Evolutionary conservation across 1,140 invertebrate genomes (phyloP), one percentile per base, ranked within the genome.

Genomic region (Maniola jurtina): DNA sequence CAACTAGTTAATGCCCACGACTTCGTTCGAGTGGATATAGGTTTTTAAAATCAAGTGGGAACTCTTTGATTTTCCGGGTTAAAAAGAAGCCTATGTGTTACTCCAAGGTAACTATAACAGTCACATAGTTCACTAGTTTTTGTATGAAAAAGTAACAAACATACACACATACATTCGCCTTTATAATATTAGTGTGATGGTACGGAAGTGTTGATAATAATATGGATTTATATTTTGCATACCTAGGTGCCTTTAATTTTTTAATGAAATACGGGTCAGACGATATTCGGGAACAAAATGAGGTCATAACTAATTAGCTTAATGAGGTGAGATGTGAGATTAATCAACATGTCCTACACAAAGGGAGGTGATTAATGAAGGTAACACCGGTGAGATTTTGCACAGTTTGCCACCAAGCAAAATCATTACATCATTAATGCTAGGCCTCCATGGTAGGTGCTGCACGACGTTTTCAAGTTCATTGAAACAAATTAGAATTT

Each of bases 331-430:
- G 52, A 34, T 13, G 52, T 55, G 25, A 55, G 52, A 55, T 55
- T 55, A 55, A 55, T 55, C 16, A 55, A 55, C 52, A 34, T 55
- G 52, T 55, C 52, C 52, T 55, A 34, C 33, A 55, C 52, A 55
- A 34, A 55, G 52, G 52, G 25, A 55, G 5, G 16, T 55, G 52
- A 55, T 55, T 55, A 34, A 55, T 55, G 52, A 55, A 55, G 52
- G 52, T 55, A 55, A 34, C 52, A 34, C 52, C 16, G 52, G 52
- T 55, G 34, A 55, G 8, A 55, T 55, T 52, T 55, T 34, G n/a
- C n/a, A n/a, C n/a, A n/a, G n/a, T n/a, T n/a, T n/a, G n/a, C 52
- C 34, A n/a, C 15, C 52, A 13, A 55, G 52, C 14, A 50, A 15
- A 50, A 25, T 50, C 48, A 45, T 6, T 13, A 45, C 42, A 40